phyloP scores from a whole-genome alignment of 1,140 invertebrate genomes.

The Aleiodes sp. region DNA sequence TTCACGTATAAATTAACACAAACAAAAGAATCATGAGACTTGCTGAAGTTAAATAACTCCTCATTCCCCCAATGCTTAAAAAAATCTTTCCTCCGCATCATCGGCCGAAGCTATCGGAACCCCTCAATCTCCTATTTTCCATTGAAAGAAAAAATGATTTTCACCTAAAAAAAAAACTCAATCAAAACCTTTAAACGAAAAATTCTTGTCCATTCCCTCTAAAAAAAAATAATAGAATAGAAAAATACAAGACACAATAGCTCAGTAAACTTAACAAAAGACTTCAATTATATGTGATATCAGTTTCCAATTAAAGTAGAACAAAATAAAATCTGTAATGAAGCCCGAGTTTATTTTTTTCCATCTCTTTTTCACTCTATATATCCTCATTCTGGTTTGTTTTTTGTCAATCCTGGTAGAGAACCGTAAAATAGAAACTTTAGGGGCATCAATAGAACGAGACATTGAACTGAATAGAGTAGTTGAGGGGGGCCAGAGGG shows the following conservation, averaged over 20 bases:
- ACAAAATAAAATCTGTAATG: conserved; percentile 31
- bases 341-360: conserved; percentile 4
- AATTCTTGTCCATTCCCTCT: neutral
- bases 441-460: conserved; percentile 34
- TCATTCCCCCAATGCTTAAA: too few relatives aligned
- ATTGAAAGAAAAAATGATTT: too few relatives aligned
- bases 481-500: neutral
- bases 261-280: neutral
- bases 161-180: too few relatives aligned
- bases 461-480: conserved; percentile 24
- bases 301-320: conserved; percentile 23
- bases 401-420: conserved; percentile 22
- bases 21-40: too few relatives aligned
- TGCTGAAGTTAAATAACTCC: too few relatives aligned
- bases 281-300: conserved; percentile 17
- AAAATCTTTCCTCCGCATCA: too few relatives aligned
- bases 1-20: too few relatives aligned
- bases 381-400: neutral
- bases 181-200: too few relatives aligned
- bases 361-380: neutral
- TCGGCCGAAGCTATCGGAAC: too few relatives aligned
- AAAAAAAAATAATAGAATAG: neutral
- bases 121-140: too few relatives aligned
- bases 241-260: neutral
- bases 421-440: conserved; percentile 36